These are phyloP conservation scores for Phrynosoma blainvillii DNA, from an alignment of 2,113 vertebrate species.

Conservation along the genomic window DNA sequence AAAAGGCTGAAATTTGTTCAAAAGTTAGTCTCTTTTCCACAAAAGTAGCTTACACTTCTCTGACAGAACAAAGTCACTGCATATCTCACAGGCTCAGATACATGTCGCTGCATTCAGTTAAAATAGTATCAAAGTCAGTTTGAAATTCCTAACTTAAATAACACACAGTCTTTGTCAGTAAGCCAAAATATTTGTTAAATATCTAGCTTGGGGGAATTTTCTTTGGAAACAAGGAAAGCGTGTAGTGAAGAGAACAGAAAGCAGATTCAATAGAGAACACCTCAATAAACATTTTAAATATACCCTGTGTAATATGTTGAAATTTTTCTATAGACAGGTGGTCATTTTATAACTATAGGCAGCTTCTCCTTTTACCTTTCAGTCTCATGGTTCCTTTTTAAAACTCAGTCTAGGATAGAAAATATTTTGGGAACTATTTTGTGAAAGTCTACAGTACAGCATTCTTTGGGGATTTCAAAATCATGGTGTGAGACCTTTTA, in stretches of 20 bases:
- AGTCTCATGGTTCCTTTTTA: background rate
- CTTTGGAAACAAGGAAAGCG: conserved; percentile 12
- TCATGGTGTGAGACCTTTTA: background rate
- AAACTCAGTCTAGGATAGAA: background rate
- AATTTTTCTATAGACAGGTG: conserved; percentile 18
- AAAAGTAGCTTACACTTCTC: background rate
- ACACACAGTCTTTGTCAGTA: conserved; percentile 57
- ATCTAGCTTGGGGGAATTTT: conserved; percentile 52
- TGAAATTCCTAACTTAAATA: conserved; percentile 49
- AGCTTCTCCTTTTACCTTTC: background rate
- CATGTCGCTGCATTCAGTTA: conserved; percentile 59
- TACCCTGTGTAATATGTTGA: background rate
- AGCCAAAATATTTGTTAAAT: conserved; percentile 42
- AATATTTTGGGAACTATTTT: background rate
- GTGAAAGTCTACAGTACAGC: background rate
- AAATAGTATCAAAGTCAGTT: conserved; percentile 60
- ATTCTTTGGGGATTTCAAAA: background rate
- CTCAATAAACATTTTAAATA: background rate
- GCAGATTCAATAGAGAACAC: background rate
- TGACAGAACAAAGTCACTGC: background rate
- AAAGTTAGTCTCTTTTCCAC: conserved; percentile 27
- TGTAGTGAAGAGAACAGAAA: conserved; percentile 10
- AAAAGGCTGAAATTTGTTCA: conserved; percentile 16
- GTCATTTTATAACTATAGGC: background rate
- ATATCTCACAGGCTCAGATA: conserved; percentile 9